Evolutionary conservation across 2,888 invertebrate genomes (phyloP), one percentile per base, ranked within the genome.

Genomic region (Boloria euphrosyne): DNA sequence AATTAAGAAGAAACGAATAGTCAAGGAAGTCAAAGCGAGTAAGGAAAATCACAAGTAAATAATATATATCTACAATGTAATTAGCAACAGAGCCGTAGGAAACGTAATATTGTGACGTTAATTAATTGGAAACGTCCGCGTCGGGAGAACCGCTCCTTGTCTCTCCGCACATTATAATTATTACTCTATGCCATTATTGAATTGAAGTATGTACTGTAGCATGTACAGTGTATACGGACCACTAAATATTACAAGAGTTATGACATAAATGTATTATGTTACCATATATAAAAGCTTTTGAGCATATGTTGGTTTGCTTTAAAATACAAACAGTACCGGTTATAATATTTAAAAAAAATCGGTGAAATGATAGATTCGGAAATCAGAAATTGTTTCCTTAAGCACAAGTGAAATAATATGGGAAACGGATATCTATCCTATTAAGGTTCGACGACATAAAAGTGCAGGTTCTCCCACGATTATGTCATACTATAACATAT

Each of bases 101-200:
- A 63, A 58, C 58, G 53, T 53, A 59, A 53, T 64, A 60, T 62
- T 65, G 66, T 59, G 68, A 53, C 49, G 51, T 68, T 72, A 74
- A 73, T 73, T 74, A 74, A 74, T 74, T 74, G 69, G 70, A 62
- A 69, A 73, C 64, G n/a, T n/a, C n/a, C n/a, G 22, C 22, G 68
- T 53, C 62, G 66, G 66, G 46, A 38, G 31, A 10, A 64, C 57
- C 62, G 62, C 65, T 62, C 63, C 68, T 69, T 64, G 51, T 66
- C 59, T 70, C 65, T 67, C 68, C 59, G 68, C 65, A 67, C 68
- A 70, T 70, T 66, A 58, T 62, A 66, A 65, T 71, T 68, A 71
- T 70, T 67, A 46, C 62, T 64, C 54, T 65, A 27, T 66, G 22
- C 47, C 62, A 57, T 62, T 65, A 70, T 65, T 53, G 31, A 44